Conservation (phyloP, 2,888 invertebrate species). For the Calephelis perditalis region DNA sequence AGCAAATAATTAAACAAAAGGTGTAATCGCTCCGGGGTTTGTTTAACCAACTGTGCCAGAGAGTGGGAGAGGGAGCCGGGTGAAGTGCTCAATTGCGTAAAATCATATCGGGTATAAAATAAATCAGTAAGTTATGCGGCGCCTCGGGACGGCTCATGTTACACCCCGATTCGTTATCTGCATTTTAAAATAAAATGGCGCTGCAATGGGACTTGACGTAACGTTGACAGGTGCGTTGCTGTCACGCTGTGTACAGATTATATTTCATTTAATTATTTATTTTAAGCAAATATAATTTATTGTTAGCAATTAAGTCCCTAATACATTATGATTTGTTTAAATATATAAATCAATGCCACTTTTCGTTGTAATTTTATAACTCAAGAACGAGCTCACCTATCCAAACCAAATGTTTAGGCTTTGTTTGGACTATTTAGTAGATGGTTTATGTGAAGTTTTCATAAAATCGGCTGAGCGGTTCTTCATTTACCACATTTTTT, state of each 20-base stretch:
- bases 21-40: conserved; percentile 14
- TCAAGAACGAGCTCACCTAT: too few species aligned
- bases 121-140: conserved; percentile 62
- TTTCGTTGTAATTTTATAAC: too few species aligned
- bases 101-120: conserved; percentile 72
- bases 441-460: too few species aligned
- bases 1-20: conserved; percentile 13
- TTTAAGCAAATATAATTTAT: neutral
- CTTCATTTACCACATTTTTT: too few species aligned
- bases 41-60: conserved; percentile 38
- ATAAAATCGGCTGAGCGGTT: too few species aligned
- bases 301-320: conserved; percentile 8
- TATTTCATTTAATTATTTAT: conserved; percentile 19
- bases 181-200: conserved; percentile 68
- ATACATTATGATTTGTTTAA: too few species aligned
- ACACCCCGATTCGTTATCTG: conserved; percentile 72
- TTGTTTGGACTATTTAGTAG: too few species aligned
- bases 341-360: too few species aligned
- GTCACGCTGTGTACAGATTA: conserved; percentile 34
- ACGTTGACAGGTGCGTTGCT: conserved; percentile 64
- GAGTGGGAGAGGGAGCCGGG: conserved; percentile 33
- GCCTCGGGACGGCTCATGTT: conserved; percentile 59
- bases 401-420: too few species aligned
- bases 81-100: conserved; percentile 58
- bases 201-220: conserved; percentile 57